A percentile compares a stretch with the other conserved stretches of the same genome.
Conservation (phyloP, 2,888 invertebrate species). For the Spatulosminthurus flaviceps region DNA sequence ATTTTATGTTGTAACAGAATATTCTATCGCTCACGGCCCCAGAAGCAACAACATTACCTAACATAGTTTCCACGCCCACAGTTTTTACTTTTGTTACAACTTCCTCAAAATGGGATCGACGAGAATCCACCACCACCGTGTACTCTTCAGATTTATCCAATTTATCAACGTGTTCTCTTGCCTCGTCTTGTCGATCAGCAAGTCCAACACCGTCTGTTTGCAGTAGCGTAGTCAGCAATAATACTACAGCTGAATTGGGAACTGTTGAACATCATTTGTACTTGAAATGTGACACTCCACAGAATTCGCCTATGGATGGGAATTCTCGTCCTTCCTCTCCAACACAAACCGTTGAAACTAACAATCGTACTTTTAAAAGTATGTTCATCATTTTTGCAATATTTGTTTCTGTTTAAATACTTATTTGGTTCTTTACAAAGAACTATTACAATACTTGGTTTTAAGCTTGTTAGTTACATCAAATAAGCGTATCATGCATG, state of each 20-base stretch:
- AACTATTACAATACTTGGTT: too few species aligned
- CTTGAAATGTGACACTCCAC: slow-evolving; percentile 60
- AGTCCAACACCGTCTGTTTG: slow-evolving; percentile 44
- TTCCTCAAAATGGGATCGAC: slow-evolving; percentile 48
- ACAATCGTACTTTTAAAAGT: slow-evolving; percentile 55
- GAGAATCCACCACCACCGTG: slow-evolving; percentile 59
- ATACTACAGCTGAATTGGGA: slow-evolving; percentile 33
- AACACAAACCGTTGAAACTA: slow-evolving; percentile 40
- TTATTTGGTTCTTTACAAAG: too few species aligned
- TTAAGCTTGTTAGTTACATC: too few species aligned
- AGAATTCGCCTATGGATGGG: slow-evolving; percentile 60
- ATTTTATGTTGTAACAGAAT: slow-evolving; percentile 43
- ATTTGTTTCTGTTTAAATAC: too few species aligned
- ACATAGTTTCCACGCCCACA: slow-evolving; percentile 54
- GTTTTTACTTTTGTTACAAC: slow-evolving; percentile 61
- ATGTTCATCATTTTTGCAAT: slow-evolving; percentile 37
- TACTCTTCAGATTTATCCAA: slow-evolving; percentile 55
- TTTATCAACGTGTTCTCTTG: slow-evolving; percentile 55
- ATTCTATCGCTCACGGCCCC: slow-evolving; percentile 55
- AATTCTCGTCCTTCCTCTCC: slow-evolving; percentile 59
- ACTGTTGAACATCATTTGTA: slow-evolving; percentile 40
- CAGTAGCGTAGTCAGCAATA: slow-evolving; percentile 40
- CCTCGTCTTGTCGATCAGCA: slow-evolving; percentile 48
- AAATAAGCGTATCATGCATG: too few species aligned
- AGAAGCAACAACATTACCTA: slow-evolving; percentile 52